Percentiles rank a stretch among this genome's conserved stretches.
Evolutionary conservation across 1,140 invertebrate species (phyloP).

Genomic region (Pseudomyrmex gracilis): DNA sequence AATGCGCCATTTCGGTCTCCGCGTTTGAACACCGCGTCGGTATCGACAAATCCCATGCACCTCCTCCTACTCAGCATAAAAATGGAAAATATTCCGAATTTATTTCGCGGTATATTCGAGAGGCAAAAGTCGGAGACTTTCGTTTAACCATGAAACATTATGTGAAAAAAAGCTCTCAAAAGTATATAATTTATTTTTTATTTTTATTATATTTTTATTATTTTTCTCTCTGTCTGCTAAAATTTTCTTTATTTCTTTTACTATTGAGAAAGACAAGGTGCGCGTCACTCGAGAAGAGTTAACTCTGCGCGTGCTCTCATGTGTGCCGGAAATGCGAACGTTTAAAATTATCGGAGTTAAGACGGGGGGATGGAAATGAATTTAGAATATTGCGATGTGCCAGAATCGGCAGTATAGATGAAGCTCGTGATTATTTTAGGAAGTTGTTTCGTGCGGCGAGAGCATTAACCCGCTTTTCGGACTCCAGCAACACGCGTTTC

Average conservation of each 20-base stretch:
- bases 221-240: background rate
- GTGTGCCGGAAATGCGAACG: background rate
- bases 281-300: background rate
- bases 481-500: slow-evolving; percentile 39
- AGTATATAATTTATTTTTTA: background rate
- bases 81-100: background rate
- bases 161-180: background rate
- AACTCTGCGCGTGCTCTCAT: background rate
- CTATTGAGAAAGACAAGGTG: too few species aligned
- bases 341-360: slow-evolving; percentile 19
- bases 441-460: slow-evolving; percentile 63
- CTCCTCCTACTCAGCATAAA: background rate
- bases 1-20: background rate
- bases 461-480: slow-evolving; percentile 70
- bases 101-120: background rate
- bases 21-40: background rate
- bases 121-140: background rate
- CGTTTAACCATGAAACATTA: too few species aligned
- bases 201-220: background rate
- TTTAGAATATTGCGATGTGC: slow-evolving; percentile 51
- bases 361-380: slow-evolving; percentile 11
- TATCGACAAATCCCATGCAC: background rate
- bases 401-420: slow-evolving; percentile 48
- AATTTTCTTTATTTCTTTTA: too few species aligned
- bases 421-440: slow-evolving; percentile 64